phyloP scores from a whole-genome alignment of 2,113 vertebrate species.

The Nibea albiflora region DNA sequence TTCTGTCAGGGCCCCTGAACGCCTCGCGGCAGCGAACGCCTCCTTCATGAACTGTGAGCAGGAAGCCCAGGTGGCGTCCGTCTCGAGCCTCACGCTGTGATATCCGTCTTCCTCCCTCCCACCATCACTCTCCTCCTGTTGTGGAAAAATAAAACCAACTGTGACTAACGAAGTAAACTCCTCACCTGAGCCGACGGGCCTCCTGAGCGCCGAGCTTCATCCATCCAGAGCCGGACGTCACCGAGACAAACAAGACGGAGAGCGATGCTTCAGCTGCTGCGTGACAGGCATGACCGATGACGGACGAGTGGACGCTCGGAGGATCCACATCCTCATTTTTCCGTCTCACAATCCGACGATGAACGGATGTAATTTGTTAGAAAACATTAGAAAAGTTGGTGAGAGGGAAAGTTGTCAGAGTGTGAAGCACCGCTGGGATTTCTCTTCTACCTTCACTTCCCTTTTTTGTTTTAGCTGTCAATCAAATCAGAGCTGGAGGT shows the following conservation, averaged over 20 bases:
- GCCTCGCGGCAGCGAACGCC: not conserved
- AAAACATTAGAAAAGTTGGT: slow-evolving; percentile 59
- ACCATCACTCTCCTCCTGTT: slow-evolving; percentile 12
- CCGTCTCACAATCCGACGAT: not conserved
- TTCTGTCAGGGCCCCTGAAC: slow-evolving; percentile 23
- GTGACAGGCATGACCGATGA: slow-evolving; percentile 58
- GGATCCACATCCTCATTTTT: slow-evolving; percentile 5
- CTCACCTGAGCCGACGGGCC: slow-evolving; percentile 50
- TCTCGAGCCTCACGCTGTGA: not conserved
- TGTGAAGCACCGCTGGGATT: slow-evolving; percentile 56
- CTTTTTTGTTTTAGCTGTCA: slow-evolving; percentile 59
- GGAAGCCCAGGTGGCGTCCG: slow-evolving; percentile 4
- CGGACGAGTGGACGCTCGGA: slow-evolving; percentile 24
- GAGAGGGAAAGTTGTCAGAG: slow-evolving; percentile 39
- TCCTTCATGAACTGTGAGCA: slow-evolving; percentile 15
- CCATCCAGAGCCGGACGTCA: slow-evolving; percentile 54
- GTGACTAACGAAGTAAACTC: slow-evolving; percentile 66
- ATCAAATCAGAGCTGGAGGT: slow-evolving; percentile 53
- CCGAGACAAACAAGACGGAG: slow-evolving; percentile 38
- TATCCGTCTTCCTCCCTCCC: not conserved
- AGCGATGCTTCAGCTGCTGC: slow-evolving; percentile 60
- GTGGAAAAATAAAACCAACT: slow-evolving; percentile 42
- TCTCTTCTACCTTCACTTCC: slow-evolving; percentile 19
- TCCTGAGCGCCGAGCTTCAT: slow-evolving; percentile 43
- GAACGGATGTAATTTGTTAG: slow-evolving; percentile 56